Evolutionary conservation across 2,888 invertebrate species (phyloP).

Genomic region (Luperina testacea): DNA sequence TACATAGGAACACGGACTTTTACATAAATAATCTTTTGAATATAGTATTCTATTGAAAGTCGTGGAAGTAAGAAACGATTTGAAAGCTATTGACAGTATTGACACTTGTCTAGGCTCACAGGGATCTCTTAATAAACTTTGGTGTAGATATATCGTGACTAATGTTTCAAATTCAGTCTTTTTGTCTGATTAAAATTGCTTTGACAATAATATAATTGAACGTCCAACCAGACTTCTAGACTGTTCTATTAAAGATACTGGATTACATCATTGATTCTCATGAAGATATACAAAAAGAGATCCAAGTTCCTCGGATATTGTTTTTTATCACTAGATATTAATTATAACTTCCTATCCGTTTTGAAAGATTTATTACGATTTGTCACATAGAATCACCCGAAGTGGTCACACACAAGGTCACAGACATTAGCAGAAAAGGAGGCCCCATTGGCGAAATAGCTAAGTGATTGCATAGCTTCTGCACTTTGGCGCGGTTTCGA

Average conservation of each 20-base stretch:
- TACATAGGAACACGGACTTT: too few species aligned
- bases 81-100: neutral
- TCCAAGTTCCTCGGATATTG: neutral
- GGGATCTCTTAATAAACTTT: neutral
- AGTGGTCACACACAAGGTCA: neutral
- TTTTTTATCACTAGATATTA: neutral
- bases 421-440: neutral
- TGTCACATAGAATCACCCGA: neutral
- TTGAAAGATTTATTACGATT: neutral
- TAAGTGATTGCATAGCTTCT: constrained; percentile 20
- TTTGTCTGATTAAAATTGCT: neutral
- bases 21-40: too few species aligned
- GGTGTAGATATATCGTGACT: neutral
- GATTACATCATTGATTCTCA: neutral
- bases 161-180: neutral
- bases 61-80: neutral
- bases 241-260: neutral
- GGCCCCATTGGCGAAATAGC: neutral
- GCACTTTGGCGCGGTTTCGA: constrained; percentile 13
- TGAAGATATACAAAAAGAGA: too few species aligned
- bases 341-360: neutral
- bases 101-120: neutral
- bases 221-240: neutral
- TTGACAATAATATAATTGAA: neutral
- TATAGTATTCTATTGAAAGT: neutral